Evolutionary conservation across 2,888 invertebrate species (phyloP), one percentile per base, ranked within the genome.

Genomic region (Trisateles emortualis): DNA sequence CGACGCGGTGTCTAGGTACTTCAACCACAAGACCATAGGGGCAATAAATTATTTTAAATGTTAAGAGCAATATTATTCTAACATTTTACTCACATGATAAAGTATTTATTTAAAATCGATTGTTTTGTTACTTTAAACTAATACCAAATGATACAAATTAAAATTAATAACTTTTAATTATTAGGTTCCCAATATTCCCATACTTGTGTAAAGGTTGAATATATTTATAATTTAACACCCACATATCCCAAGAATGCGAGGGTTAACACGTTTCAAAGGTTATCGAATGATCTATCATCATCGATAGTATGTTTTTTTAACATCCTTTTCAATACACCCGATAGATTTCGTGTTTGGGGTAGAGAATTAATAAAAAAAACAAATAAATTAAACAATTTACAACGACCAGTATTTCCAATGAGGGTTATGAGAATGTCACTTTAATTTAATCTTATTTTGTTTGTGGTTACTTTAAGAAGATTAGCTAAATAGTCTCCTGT

Each of bases 211-310:
- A 30, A 30, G 36, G 36, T 50, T 36, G 26, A 48, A 47, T 16
- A 39, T 22, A 41, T 14, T 41, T 13, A 10, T 24, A 9, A 45
- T 33, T 39, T 48, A 39, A 53, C 47, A 47, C 47, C 42, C 47
- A 47, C 46, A 42, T 44, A 41, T 42, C 47, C 43, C 17, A 54
- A 16, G 48, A 40, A 54, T 54, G 41, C 44, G 22, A 32, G 29
- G 44, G 48, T 48, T 54, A 49, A 48, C 48, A 49, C 53, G 39
- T 54, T 16, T 35, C 16, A 24, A 30, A 26, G 32, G 39, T 47
- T 53, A 52, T 51, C 52, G 19, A 36, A 9, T 33, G 42, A 49
- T 48, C 51, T 51, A 40, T 54, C 45, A 42, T 45, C 45, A 42
- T 45, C 41, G 29, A 43, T 48, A 35, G 47, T 13, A 19, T 36